Evolutionary conservation across 2,888 invertebrate genomes (phyloP).

Genomic region (Nemotelus nigrinus): DNA sequence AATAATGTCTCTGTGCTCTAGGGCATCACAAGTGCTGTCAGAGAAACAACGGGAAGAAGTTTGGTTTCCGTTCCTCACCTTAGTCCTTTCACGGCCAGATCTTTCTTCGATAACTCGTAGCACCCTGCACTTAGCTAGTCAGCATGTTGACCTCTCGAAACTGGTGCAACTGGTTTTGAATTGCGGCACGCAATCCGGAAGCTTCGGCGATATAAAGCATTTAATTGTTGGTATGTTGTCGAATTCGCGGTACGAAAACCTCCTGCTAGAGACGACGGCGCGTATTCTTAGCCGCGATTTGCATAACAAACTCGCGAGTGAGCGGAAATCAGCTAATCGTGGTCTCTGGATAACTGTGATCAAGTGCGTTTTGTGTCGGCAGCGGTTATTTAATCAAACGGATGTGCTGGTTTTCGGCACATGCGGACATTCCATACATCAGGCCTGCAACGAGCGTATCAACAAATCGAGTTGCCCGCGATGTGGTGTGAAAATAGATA

Average conservation of each 20-base stretch:
- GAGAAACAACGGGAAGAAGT: constrained; percentile 65
- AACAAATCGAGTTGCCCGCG: constrained; percentile 57
- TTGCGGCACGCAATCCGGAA: constrained; percentile 65
- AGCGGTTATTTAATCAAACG: constrained; percentile 60
- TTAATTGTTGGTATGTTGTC: constrained; percentile 75
- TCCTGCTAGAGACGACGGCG: constrained; percentile 74
- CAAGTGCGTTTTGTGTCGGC: constrained; percentile 61
- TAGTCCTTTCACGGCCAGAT: constrained; percentile 63
- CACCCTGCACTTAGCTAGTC: constrained; percentile 68
- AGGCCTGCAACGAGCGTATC: constrained; percentile 55
- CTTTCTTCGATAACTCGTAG: constrained; percentile 64
- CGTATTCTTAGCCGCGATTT: constrained; percentile 76
- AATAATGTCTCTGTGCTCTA: constrained; percentile 63
- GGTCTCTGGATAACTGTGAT: constrained; percentile 62
- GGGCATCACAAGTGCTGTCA: constrained; percentile 65
- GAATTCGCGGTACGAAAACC: constrained; percentile 80
- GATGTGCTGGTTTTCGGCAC: constrained; percentile 58
- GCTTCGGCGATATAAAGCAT: constrained; percentile 72
- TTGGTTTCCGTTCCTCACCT: constrained; percentile 67
- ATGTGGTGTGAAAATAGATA: constrained; percentile 55
- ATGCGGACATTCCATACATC: constrained; percentile 63
- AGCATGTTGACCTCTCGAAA: constrained; percentile 68
- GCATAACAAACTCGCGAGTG: constrained; percentile 66
- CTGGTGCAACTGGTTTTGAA: constrained; percentile 71
- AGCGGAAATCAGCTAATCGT: constrained; percentile 57